phyloP scores from a whole-genome alignment of 2,888 invertebrate genomes.

The Scaptomyza reducta region DNA sequence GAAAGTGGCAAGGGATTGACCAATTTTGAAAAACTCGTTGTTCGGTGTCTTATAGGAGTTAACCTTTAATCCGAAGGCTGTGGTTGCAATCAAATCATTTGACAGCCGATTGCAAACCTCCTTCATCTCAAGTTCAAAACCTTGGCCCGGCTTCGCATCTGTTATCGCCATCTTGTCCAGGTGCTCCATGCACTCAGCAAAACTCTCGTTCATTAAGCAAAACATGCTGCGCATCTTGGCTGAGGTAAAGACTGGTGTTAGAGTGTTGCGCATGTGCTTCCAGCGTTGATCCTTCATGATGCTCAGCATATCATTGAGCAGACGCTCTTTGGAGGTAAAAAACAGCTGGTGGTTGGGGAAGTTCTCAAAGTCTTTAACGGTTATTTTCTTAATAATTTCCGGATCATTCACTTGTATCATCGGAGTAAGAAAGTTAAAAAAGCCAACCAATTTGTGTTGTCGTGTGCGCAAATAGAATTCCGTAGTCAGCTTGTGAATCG shows the following conservation, averaged over 20 bases:
- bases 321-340: constrained; percentile 82
- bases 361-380: constrained; percentile 82
- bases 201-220: constrained; percentile 72
- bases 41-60: constrained; percentile 85
- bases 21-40: constrained; percentile 85
- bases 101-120: constrained; percentile 79
- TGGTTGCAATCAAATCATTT: constrained; percentile 84
- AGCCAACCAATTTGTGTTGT: constrained; percentile 83
- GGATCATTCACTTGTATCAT: constrained; percentile 78
- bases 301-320: constrained; percentile 82
- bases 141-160: constrained; percentile 24
- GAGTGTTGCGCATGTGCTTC: constrained; percentile 83
- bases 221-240: constrained; percentile 85
- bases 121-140: constrained; percentile 76
- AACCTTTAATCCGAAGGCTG: constrained; percentile 83
- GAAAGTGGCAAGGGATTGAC: constrained; percentile 60
- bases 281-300: constrained; percentile 77
- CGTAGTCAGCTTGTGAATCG: constrained; percentile 43
- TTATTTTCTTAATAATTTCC: constrained; percentile 81
- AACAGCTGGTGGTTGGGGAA: constrained; percentile 84
- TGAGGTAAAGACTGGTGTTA: constrained; percentile 85
- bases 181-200: constrained; percentile 73
- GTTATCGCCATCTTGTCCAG: constrained; percentile 40
- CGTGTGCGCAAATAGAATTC: constrained; percentile 61
- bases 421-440: constrained; percentile 74